Conservation (phyloP, 2,797 vertebrate species). For the Aldrovandia affinis region DNA sequence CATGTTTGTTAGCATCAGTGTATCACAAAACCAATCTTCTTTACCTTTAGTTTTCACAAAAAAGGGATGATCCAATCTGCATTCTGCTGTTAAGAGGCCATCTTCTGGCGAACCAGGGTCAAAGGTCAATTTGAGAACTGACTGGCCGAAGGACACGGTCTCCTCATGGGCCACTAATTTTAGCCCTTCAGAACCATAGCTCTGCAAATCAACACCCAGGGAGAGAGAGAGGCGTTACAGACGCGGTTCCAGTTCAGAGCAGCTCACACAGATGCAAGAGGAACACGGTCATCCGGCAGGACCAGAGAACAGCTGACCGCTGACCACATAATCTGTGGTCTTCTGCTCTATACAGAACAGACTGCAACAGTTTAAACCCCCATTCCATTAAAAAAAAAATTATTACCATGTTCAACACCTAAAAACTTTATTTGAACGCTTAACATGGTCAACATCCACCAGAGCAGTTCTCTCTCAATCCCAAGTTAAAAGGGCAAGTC, state of each 20-base stretch:
- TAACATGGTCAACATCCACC: not conserved
- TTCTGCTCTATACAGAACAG: not conserved
- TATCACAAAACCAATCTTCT: constrained; percentile 6
- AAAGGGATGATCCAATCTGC: constrained; percentile 94
- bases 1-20: not conserved
- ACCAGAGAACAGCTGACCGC: not conserved
- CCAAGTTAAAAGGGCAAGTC: not conserved
- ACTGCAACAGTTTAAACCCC: not conserved
- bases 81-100: constrained; percentile 89
- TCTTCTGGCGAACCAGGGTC: constrained; percentile 90
- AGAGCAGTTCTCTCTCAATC: not conserved
- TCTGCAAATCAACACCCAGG: constrained; percentile 73
- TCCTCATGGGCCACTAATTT: constrained; percentile 93
- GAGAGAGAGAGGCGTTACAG: constrained; percentile 18
- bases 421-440: not conserved
- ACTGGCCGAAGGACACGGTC: constrained; percentile 90
- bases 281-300: not conserved
- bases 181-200: constrained; percentile 89
- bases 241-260: not conserved
- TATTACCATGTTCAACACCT: not conserved
- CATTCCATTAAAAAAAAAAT: not conserved
- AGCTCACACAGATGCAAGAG: not conserved
- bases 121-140: constrained; percentile 94
- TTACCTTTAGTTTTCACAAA: constrained; percentile 98
- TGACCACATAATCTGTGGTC: not conserved